Percentiles rank a stretch among this genome's conserved stretches.
These are phyloP conservation scores for Acanthornis magna DNA, from an alignment of 2,797 vertebrate genomes.

Conservation along the genomic window DNA sequence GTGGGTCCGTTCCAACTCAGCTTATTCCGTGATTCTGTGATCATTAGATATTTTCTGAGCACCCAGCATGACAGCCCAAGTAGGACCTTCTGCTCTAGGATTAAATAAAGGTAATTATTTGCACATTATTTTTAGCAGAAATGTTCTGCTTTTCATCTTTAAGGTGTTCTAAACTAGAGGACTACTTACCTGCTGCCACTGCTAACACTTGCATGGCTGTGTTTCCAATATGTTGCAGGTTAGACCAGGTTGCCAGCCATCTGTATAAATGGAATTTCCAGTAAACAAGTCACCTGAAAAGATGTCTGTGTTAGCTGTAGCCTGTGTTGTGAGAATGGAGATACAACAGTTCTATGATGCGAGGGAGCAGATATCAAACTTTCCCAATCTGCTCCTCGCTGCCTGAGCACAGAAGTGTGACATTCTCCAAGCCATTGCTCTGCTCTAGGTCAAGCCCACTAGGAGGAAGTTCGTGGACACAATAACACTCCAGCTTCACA, in stretches of 20 bases:
- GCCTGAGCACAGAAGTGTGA: not conserved
- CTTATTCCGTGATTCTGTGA: not conserved
- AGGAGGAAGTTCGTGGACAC: not conserved
- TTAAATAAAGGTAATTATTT: not conserved
- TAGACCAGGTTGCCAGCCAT: not conserved
- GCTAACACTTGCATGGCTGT: not conserved
- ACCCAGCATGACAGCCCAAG: not conserved
- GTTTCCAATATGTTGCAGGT: not conserved
- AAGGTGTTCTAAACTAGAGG: not conserved
- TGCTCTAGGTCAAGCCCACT: not conserved
- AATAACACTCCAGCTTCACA: not conserved
- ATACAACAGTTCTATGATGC: accelerated
- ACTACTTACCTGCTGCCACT: not conserved
- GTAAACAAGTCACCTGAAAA: not conserved
- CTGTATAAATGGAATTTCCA: not conserved
- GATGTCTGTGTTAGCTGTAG: not conserved
- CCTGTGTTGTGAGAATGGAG: not conserved
- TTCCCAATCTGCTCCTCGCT: accelerated
- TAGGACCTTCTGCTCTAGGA: not conserved
- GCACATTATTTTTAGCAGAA: not conserved
- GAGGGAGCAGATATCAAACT: not conserved
- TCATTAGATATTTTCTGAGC: not conserved
- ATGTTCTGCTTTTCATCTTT: not conserved
- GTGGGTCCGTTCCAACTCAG: not conserved
- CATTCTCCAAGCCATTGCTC: not conserved